Base-by-base conservation (phyloP, 1,140 invertebrate genomes). In the Medauroidea extradentata region DNA sequence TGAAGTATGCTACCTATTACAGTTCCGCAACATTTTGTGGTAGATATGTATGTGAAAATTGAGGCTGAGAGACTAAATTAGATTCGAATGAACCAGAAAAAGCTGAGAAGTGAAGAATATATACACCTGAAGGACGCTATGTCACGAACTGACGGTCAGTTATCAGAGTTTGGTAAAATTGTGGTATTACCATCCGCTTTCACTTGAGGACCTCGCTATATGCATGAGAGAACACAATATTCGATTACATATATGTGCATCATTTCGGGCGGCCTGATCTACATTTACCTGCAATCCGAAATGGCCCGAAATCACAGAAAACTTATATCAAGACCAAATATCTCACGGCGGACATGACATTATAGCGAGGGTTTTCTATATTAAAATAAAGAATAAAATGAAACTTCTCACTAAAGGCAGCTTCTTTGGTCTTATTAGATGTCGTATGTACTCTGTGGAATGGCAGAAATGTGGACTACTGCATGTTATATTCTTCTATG, bases 401-500 rank as follows among this genome's bases (percentile, higher is more conserved):
- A 34, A 34, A 7, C 29, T 34, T 34, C 29, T 34, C 11, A 34
- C 29, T 7, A 34, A 34, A 34, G 29, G 29, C 11, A 7, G 29
- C 29, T 7, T 34, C 29, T 70, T 74, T 65, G 74, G 76, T n/a
- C 51, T 57, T 73, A 75, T 11, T 7, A 34, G 11, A 34, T 34
- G 11, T 34, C 29, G 11, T 11, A 34, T 11, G 29, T 34, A 34
- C 57, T 61, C 68, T 21, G 66, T 79, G 16, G 77, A 81, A 65
- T 81, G 72, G 60, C 78, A 81, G 64, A 81, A 81, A 65, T 66
- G 76, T 59, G 76, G 78, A 8, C 62, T 80, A 21, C 76, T 78
- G 0, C 79, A 80, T 69, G 67, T 63, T 2, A 80, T 62, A 71
- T 79, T 46, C 59, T 79, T 13, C 38, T 79, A 13, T 71, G 65